Conservation (phyloP, 2,888 invertebrate species). For the Coecobrya sp. region DNA sequence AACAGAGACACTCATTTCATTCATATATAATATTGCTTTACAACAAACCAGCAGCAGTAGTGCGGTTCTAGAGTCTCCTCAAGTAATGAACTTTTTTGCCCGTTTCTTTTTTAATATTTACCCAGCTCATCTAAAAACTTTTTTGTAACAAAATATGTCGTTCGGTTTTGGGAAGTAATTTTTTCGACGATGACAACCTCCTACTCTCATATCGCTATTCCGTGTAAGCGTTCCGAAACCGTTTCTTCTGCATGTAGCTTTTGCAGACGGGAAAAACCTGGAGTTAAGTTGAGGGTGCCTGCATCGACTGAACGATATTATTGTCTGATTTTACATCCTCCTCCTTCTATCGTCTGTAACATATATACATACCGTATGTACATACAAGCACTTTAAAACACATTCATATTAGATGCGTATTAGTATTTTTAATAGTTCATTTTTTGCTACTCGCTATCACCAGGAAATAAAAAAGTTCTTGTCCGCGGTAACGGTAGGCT, state of each 20-base stretch:
- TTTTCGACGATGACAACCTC: not conserved
- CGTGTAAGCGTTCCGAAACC: slow-evolving; percentile 50
- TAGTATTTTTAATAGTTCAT: not conserved
- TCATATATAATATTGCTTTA: slow-evolving; percentile 16
- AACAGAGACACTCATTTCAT: slow-evolving; percentile 9
- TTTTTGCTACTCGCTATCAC: not conserved
- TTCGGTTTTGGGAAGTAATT: not conserved
- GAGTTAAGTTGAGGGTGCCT: not conserved
- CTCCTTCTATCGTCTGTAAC: not conserved
- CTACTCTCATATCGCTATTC: not conserved
- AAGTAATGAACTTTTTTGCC: slow-evolving; percentile 76
- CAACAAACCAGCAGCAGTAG: not conserved
- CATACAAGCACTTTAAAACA: not conserved
- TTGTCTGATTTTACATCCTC: not conserved
- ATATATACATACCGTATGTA: no score
- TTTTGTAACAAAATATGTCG: not conserved
- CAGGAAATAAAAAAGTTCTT: not conserved
- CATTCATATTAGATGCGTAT: no score
- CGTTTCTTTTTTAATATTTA: slow-evolving; percentile 74
- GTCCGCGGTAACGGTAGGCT: no score
- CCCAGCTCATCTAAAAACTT: slow-evolving; percentile 50
- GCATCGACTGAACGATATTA: not conserved
- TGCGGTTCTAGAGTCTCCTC: not conserved
- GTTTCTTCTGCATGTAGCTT: not conserved
- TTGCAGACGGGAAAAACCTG: not conserved